Conservation (phyloP, 2,888 invertebrate species). For the Copidosoma aretas region DNA sequence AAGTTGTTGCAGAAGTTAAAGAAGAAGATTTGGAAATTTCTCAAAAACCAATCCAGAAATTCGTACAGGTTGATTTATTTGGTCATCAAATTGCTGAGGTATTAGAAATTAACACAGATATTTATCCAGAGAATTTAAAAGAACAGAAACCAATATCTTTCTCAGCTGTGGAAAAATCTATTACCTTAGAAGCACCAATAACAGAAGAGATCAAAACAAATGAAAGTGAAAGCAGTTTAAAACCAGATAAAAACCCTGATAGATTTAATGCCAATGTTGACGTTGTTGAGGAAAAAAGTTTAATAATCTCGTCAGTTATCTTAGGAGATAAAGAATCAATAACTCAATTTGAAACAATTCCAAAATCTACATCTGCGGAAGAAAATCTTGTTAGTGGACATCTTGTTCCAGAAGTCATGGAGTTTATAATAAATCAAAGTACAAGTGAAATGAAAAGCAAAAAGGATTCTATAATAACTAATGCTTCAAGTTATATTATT, state of each 20-base stretch:
- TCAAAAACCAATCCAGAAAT: constrained; percentile 59
- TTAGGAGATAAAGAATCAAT: constrained; percentile 65
- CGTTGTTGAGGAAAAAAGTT: constrained; percentile 54
- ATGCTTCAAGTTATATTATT: constrained; percentile 53
- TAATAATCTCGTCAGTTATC: constrained; percentile 54
- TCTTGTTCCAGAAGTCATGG: constrained; percentile 54
- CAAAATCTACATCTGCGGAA: constrained; percentile 53
- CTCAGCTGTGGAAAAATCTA: constrained; percentile 65
- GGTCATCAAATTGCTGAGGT: constrained; percentile 66
- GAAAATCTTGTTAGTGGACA: constrained; percentile 49
- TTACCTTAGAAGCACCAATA: constrained; percentile 66
- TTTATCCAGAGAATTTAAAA: constrained; percentile 58
- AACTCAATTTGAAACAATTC: constrained; percentile 59
- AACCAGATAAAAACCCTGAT: constrained; percentile 59
- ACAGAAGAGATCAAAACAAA: constrained; percentile 65
- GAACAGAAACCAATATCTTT: constrained; percentile 51
- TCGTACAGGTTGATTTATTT: constrained; percentile 62
- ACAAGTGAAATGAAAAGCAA: constrained; percentile 54
- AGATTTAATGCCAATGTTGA: constrained; percentile 51
- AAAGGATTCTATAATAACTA: constrained; percentile 41
- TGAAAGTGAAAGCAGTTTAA: constrained; percentile 66
- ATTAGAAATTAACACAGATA: constrained; percentile 64
- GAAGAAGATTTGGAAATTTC: constrained; percentile 62
- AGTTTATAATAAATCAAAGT: constrained; percentile 59
- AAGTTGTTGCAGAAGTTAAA: constrained; percentile 67